phyloP scores from a whole-genome alignment of 2,888 invertebrate genomes.

The Frankliniella fusca region DNA sequence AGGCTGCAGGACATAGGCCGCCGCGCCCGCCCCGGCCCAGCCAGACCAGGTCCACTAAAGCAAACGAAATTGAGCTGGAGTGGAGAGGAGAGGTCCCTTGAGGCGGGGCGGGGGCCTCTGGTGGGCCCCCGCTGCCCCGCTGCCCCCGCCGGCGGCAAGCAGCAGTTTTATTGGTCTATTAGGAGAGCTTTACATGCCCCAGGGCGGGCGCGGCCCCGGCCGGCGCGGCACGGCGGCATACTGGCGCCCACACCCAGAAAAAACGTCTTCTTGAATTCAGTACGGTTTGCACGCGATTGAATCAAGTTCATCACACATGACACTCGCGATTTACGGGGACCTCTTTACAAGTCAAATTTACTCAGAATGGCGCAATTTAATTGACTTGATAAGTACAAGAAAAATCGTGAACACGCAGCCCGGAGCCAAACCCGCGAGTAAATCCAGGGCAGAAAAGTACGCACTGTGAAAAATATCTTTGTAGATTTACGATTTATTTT shows the following conservation, averaged over 20 bases:
- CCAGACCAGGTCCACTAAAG: not conserved
- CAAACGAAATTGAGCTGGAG: not conserved
- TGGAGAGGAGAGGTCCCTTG: not conserved
- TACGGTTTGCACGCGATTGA: too few species aligned
- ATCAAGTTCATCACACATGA: too few species aligned
- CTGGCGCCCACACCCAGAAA: not conserved
- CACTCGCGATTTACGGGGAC: too few species aligned
- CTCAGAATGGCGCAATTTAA: too few species aligned
- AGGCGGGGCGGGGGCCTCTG: not conserved
- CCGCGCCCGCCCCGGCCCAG: not conserved
- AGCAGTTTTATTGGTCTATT: conserved; percentile 26
- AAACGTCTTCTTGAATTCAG: too few species aligned
- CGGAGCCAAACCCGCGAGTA: too few species aligned
- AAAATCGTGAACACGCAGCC: too few species aligned
- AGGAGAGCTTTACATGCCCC: conserved; percentile 23
- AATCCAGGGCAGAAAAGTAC: too few species aligned
- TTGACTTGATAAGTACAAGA: too few species aligned
- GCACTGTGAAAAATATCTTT: too few species aligned
- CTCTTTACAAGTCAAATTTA: too few species aligned
- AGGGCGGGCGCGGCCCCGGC: not conserved
- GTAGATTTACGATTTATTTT: too few species aligned
- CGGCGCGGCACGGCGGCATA: not conserved
- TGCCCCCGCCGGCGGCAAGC: not conserved
- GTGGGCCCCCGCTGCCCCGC: not conserved
- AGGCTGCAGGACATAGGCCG: not conserved